Conservation (phyloP, 2,888 invertebrate genomes). For the Timema cristinae region DNA sequence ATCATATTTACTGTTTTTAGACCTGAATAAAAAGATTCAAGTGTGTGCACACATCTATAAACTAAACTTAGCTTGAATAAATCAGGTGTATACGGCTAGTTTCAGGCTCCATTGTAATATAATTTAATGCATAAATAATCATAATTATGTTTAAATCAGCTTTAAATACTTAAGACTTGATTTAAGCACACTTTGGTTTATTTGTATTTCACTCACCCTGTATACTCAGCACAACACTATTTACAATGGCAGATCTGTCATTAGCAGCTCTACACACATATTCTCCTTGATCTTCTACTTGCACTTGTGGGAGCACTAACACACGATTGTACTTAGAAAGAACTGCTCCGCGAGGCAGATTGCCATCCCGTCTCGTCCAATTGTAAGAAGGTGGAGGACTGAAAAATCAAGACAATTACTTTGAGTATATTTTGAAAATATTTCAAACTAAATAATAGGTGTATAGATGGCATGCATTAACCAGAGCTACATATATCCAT, state of each 20-base stretch:
- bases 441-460: background rate
- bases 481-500: no score
- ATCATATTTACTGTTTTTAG: no score
- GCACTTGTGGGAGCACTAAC: constrained; percentile 77
- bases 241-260: constrained; percentile 68
- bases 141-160: no score
- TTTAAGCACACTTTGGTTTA: background rate
- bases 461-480: no score
- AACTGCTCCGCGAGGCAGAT: constrained; percentile 69
- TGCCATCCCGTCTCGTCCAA: constrained; percentile 76
- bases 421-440: background rate
- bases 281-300: constrained; percentile 90
- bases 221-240: constrained; percentile 75
- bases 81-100: no score
- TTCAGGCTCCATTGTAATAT: no score
- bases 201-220: constrained; percentile 52
- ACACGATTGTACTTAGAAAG: constrained; percentile 79
- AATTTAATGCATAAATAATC: no score
- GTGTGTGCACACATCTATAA: no score
- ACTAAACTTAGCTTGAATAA: no score
- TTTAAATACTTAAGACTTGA: no score
- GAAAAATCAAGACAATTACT: constrained; percentile 31
- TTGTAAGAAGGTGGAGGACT: constrained; percentile 88
- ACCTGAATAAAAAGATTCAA: no score
- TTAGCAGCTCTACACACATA: constrained; percentile 84